These are phyloP conservation scores for Anser brachyrhynchus DNA, from an alignment of 2,113 vertebrate species.

Conservation along the genomic window DNA sequence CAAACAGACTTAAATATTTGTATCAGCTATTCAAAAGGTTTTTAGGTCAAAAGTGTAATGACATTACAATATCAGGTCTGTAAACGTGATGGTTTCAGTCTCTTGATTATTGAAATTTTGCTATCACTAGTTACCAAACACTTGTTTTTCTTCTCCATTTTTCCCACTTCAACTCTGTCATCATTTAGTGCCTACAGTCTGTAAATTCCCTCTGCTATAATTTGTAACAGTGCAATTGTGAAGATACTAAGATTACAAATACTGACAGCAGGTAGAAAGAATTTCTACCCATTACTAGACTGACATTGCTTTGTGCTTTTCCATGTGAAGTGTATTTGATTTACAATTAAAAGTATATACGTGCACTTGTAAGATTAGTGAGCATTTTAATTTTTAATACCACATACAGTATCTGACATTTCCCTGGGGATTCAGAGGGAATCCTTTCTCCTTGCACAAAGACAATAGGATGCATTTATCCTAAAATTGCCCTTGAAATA, in stretches of 20 bases:
- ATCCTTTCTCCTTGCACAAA: slow-evolving; percentile 21
- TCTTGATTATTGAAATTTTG: background rate
- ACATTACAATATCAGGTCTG: background rate
- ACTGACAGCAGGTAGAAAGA: background rate
- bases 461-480: background rate
- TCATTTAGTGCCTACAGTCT: background rate
- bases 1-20: background rate
- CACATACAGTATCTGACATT: background rate
- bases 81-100: background rate
- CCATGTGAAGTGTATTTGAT: background rate
- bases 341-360: background rate
- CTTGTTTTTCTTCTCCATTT: background rate
- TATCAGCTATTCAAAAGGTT: background rate
- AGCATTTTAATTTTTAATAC: slow-evolving; percentile 39
- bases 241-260: background rate
- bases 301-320: background rate
- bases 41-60: background rate
- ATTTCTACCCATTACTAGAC: background rate
- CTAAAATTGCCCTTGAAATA: slow-evolving; percentile 19
- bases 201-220: background rate
- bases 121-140: rapidly evolving
- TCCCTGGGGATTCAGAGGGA: background rate
- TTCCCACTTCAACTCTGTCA: background rate
- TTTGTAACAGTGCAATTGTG: background rate
- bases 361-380: slow-evolving; percentile 9